Evolutionary conservation across 2,888 invertebrate species (phyloP).

Genomic region (Sphaeridia pumilis): DNA sequence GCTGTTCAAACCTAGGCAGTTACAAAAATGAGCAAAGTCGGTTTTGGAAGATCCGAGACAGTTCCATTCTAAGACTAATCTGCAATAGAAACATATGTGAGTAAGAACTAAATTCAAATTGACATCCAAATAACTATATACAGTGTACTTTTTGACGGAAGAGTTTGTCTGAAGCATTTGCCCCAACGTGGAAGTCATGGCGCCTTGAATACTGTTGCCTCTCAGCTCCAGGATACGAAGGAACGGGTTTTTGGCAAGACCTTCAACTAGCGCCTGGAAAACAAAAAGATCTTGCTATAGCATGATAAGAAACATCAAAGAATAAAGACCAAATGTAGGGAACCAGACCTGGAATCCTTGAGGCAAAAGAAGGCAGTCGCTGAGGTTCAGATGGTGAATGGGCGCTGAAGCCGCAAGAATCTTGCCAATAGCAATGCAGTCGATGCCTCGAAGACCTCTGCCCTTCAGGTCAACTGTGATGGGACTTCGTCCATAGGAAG

Average conservation of each 20-base stretch:
- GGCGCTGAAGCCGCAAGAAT: slow-evolving; percentile 39
- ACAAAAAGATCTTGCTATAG: not conserved
- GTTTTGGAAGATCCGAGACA: slow-evolving; percentile 38
- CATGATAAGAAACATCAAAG: not conserved
- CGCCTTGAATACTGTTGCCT: slow-evolving; percentile 40
- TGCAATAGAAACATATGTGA: too few relatives aligned
- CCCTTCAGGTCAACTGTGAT: slow-evolving; percentile 33
- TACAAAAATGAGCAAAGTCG: slow-evolving; percentile 39
- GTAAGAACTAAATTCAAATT: not conserved
- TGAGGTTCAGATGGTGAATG: slow-evolving; percentile 39
- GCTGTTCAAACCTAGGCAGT: slow-evolving; percentile 38
- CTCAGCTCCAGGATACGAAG: slow-evolving; percentile 40
- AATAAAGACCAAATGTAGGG: not conserved
- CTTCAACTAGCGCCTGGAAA: slow-evolving; percentile 37
- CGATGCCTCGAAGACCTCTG: slow-evolving; percentile 33
- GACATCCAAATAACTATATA: not conserved
- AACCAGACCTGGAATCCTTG: slow-evolving; percentile 37
- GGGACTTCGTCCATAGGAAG: slow-evolving; percentile 18
- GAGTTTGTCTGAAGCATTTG: slow-evolving; percentile 39
- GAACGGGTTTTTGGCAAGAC: slow-evolving; percentile 38
- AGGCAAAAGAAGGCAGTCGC: slow-evolving; percentile 41
- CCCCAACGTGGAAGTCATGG: slow-evolving; percentile 39
- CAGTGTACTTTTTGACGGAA: slow-evolving; percentile 37
- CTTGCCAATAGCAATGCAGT: slow-evolving; percentile 38
- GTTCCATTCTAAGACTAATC: slow-evolving; percentile 41